These are phyloP conservation scores for Polypterus bichir DNA, from an alignment of 2,113 vertebrate species.

Conservation along the genomic window DNA sequence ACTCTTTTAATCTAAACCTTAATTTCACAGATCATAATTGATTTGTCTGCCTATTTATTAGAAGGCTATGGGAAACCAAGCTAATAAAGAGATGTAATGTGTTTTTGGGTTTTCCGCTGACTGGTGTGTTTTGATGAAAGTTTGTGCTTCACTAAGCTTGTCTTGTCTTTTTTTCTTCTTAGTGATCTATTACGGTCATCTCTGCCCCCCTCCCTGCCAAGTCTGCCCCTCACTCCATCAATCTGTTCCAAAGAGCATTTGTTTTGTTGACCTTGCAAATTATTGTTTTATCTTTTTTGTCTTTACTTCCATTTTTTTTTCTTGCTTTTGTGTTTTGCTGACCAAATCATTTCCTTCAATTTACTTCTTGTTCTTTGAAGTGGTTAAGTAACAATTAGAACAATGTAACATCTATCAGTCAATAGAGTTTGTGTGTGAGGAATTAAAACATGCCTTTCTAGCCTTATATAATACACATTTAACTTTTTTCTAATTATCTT, in stretches of 20 bases:
- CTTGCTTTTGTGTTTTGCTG: slow-evolving; percentile 28
- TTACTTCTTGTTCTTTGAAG: no score
- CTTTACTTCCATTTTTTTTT: slow-evolving; percentile 33
- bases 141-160: slow-evolving; percentile 60
- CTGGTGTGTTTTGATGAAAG: slow-evolving; percentile 39
- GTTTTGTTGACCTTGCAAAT: slow-evolving; percentile 68
- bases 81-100: slow-evolving; percentile 47
- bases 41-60: slow-evolving; percentile 52
- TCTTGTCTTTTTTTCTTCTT: slow-evolving; percentile 55
- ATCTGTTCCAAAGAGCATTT: slow-evolving; percentile 46
- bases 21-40: slow-evolving; percentile 45
- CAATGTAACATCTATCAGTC: no score
- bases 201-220: slow-evolving; percentile 32
- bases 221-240: slow-evolving; percentile 36
- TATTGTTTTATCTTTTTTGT: slow-evolving; percentile 40
- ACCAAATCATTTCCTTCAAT: slow-evolving; percentile 31
- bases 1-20: slow-evolving; percentile 29
- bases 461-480: no score
- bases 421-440: no score
- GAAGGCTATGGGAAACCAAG: slow-evolving; percentile 43
- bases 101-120: slow-evolving; percentile 58
- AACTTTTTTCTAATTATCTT: no score
- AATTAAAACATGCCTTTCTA: no score
- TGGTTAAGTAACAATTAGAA: no score
- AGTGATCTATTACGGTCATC: slow-evolving; percentile 71